A percentile compares a stretch with the other conserved stretches of the same genome.
Evolutionary conservation across 1,140 invertebrate species (phyloP).

Genomic region (Nasonia giraulti): DNA sequence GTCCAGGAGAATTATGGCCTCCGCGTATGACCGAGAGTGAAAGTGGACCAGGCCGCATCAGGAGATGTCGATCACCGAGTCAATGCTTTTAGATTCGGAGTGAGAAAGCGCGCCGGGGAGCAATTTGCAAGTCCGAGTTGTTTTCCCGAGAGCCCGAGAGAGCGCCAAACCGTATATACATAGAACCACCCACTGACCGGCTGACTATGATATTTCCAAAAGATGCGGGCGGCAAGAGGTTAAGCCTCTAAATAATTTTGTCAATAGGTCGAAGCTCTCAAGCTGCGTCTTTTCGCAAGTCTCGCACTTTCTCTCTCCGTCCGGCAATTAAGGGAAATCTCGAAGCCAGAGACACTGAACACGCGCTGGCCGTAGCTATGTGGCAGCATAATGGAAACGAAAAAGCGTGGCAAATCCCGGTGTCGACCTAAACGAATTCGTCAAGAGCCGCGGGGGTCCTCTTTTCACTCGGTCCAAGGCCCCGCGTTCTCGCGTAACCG

Average conservation of each 20-base stretch:
- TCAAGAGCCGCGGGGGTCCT: slow-evolving; percentile 60
- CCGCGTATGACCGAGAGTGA: background rate
- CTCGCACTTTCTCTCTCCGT: slow-evolving; percentile 23
- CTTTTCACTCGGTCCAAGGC: slow-evolving; percentile 52
- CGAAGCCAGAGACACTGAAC: background rate
- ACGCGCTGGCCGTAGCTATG: background rate
- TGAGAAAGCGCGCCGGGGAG: background rate
- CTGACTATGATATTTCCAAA: slow-evolving; percentile 19
- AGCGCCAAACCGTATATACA: too few species aligned
- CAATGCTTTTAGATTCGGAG: background rate
- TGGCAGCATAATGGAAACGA: slow-evolving; percentile 53
- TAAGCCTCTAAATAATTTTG: slow-evolving; percentile 43
- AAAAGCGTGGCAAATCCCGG: slow-evolving; percentile 66
- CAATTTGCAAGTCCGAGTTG: background rate
- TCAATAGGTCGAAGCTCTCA: slow-evolving; percentile 43
- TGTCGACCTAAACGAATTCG: slow-evolving; percentile 69
- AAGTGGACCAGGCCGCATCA: background rate
- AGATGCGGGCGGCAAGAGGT: slow-evolving; percentile 35
- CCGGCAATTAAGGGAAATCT: slow-evolving; percentile 49
- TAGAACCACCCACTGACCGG: slow-evolving; percentile 24
- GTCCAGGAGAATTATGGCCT: background rate
- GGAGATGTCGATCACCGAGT: background rate
- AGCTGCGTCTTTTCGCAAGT: background rate
- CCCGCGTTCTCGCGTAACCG: background rate
- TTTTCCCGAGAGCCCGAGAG: too few species aligned